phyloP scores from a whole-genome alignment of 64 coral and sea anemone genomes.

The Anthopleura sola region DNA sequence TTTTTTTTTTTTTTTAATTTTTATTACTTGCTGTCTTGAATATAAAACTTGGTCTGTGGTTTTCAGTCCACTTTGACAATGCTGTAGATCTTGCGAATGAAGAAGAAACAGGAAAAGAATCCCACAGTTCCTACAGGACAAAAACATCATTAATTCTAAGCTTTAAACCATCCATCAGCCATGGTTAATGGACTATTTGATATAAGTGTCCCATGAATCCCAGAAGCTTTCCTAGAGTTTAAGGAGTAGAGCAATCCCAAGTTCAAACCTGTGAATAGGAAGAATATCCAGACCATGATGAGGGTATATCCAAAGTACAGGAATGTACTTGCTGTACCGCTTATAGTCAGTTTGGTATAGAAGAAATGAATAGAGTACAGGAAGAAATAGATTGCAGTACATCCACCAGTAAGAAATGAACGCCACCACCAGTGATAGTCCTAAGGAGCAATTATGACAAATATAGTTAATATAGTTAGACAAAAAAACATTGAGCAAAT shows the following conservation, averaged over 20 bases:
- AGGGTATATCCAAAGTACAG: slow-evolving; percentile 97
- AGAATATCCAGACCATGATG: slow-evolving; percentile 93
- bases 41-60: background rate
- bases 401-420: slow-evolving; percentile 96
- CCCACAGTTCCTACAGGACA: slow-evolving; percentile 82
- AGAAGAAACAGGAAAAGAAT: slow-evolving; percentile 90
- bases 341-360: slow-evolving; percentile 79
- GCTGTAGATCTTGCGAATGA: slow-evolving; percentile 96
- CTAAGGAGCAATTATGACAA: slow-evolving; percentile 11
- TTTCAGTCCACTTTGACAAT: slow-evolving; percentile 89
- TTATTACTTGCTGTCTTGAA: background rate
- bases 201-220: too few species aligned
- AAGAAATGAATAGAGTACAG: slow-evolving; percentile 97
- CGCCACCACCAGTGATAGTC: slow-evolving; percentile 99
- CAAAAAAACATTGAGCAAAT: too few species aligned
- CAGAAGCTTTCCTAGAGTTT: background rate
- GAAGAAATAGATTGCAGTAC: slow-evolving; percentile 91
- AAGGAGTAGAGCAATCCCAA: too few species aligned
- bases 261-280: slow-evolving; percentile 82
- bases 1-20: background rate
- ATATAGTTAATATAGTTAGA: background rate
- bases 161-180: background rate
- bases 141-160: background rate
- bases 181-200: too few species aligned
- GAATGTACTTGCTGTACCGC: slow-evolving; percentile 81